These are phyloP conservation scores for Heliothis virescens DNA, from an alignment of 1,140 invertebrate species.

Conservation along the genomic window DNA sequence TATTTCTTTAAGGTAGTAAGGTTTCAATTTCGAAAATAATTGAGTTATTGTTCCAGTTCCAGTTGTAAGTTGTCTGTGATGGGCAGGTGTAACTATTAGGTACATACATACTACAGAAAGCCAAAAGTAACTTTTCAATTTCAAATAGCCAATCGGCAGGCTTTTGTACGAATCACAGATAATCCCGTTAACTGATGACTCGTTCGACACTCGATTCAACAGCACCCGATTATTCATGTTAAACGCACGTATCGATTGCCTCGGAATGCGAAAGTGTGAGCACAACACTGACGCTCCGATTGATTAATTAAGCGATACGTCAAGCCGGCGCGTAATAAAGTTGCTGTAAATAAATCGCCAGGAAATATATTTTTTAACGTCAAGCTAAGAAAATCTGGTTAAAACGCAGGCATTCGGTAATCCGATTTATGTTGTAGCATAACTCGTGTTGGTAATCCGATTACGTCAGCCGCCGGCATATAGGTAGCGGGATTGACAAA, in stretches of 20 bases:
- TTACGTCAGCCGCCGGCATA: conserved; percentile 28
- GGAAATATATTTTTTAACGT: conserved; percentile 39
- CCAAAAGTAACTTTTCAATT: not conserved
- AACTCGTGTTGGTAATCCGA: conserved; percentile 30
- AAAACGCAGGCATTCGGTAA: conserved; percentile 35
- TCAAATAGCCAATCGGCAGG: conserved; percentile 2
- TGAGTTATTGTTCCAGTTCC: no score
- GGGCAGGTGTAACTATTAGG: no score
- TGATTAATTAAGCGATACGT: conserved; percentile 48
- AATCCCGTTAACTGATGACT: conserved; percentile 28
- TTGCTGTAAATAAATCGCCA: conserved; percentile 41
- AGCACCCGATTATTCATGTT: conserved; percentile 26
- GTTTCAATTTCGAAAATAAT: no score
- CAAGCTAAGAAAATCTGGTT: conserved; percentile 40
- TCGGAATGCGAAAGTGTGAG: conserved; percentile 13
- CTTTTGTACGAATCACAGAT: conserved; percentile 8
- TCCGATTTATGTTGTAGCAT: conserved; percentile 34
- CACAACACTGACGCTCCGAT: conserved; percentile 7
- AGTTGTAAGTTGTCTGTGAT: no score
- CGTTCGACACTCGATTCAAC: conserved; percentile 26
- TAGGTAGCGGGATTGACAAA: conserved; percentile 32
- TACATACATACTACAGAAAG: not conserved
- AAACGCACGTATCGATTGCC: not conserved
- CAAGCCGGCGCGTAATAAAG: conserved; percentile 41
- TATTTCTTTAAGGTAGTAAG: no score